Percentiles rank a stretch among this genome's conserved stretches.
phyloP scores from a whole-genome alignment of 2,113 vertebrate species.

The Lanius ludovicianus region DNA sequence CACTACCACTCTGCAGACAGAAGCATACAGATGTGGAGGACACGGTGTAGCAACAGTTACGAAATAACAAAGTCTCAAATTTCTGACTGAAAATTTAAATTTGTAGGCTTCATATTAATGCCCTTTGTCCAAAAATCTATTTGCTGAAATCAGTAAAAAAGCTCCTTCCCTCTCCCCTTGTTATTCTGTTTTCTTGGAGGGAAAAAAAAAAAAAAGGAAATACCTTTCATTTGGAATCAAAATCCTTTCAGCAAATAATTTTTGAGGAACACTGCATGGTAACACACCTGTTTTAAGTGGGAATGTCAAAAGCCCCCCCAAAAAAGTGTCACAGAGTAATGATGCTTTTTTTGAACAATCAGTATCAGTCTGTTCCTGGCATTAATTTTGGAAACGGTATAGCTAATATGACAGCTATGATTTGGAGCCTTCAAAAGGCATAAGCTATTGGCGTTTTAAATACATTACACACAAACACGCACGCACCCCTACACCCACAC shows the following conservation, averaged over 20 bases:
- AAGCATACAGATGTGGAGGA: rapidly evolving
- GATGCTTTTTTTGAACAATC: slow-evolving; percentile 27
- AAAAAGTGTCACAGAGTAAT: not conserved
- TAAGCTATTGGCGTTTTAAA: slow-evolving; percentile 60
- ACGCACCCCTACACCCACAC: slow-evolving; percentile 56
- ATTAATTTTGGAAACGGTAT: slow-evolving; percentile 57
- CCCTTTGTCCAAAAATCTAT: not conserved
- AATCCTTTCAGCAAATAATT: not conserved
- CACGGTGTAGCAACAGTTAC: not conserved
- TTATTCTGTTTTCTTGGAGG: not conserved
- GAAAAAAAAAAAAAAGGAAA: not conserved
- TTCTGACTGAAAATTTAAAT: not conserved
- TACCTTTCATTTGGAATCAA: not conserved
- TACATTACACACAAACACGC: slow-evolving; percentile 40
- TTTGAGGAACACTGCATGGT: not conserved
- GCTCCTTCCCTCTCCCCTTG: not conserved
- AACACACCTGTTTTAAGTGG: slow-evolving; percentile 2
- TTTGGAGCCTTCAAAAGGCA: slow-evolving; percentile 60
- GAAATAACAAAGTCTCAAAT: not conserved
- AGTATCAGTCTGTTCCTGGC: slow-evolving; percentile 37
- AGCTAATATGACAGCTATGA: slow-evolving; percentile 55
- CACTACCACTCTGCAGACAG: not conserved
- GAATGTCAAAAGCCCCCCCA: not conserved
- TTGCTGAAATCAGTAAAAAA: not conserved
- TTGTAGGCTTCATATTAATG: not conserved